A percentile compares a stretch with the other conserved stretches of the same genome.
Conservation (phyloP, 2,797 vertebrate genomes). For the Cottoperca gobio region DNA sequence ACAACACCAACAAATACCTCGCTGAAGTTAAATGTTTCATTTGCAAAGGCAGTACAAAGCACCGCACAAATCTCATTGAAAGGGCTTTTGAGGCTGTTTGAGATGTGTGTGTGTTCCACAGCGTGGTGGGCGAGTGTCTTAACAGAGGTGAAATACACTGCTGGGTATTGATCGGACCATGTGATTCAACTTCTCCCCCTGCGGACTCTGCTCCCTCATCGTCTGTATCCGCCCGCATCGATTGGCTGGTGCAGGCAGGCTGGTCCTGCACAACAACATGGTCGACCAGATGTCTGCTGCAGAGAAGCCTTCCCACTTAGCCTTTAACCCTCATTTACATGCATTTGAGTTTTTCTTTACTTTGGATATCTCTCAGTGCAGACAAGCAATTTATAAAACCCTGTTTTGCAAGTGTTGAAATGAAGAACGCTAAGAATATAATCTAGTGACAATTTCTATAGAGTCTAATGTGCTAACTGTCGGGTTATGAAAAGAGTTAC, state of each 20-base stretch:
- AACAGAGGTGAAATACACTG: slow-evolving; percentile 64
- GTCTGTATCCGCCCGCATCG: slow-evolving; percentile 68
- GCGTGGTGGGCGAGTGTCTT: slow-evolving; percentile 44
- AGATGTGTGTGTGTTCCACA: slow-evolving; percentile 32
- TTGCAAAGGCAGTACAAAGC: slow-evolving; percentile 10
- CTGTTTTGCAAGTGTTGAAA: slow-evolving; percentile 37
- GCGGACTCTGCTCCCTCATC: slow-evolving; percentile 58
- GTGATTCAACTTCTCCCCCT: slow-evolving; percentile 62
- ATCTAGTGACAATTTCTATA: slow-evolving; percentile 2
- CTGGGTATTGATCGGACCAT: slow-evolving; percentile 72
- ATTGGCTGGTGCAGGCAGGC: slow-evolving; percentile 47
- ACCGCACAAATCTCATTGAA: slow-evolving; percentile 3
- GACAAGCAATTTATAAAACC: slow-evolving; percentile 23
- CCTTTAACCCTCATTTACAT: slow-evolving; percentile 31
- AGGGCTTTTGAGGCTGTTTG: not conserved
- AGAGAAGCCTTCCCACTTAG: slow-evolving; percentile 32
- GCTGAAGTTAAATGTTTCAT: slow-evolving; percentile 24
- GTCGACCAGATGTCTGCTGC: slow-evolving; percentile 36
- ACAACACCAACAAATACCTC: not conserved
- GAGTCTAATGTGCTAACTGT: slow-evolving; percentile 25
- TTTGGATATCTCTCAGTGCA: too few relatives aligned
- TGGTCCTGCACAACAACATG: slow-evolving; percentile 24
- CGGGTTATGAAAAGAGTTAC: slow-evolving; percentile 14
- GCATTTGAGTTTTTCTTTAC: not conserved
- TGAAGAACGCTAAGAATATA: slow-evolving; percentile 1